Base-by-base conservation (phyloP, 2,888 invertebrate species). In the Odontothrips loti region DNA sequence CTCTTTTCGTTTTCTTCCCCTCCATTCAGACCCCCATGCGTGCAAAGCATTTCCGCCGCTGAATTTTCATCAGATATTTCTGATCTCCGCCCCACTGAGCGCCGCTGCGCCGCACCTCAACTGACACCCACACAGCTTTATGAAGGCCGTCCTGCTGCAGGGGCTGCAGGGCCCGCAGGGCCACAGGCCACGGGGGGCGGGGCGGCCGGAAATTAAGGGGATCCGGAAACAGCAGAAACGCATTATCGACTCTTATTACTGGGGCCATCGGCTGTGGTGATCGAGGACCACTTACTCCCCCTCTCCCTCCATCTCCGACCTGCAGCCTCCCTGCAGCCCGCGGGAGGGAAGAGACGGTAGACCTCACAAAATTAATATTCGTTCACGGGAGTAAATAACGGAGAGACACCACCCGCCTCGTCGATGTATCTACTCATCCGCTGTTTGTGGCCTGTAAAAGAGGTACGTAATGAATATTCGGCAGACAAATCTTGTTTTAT, bases 181-280 rank as follows among this genome's bases (percentile, higher is more conserved):
- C 51, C 51, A 51, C 51, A 17, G 15, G 2, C 51, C 51, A 17
- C 51, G 51, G 15, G 51, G 15, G 11, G 51, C 51, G 15, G 58
- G 58, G 6, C 58, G 58, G n/a, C 58, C 58, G 58, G 58, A 58
- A 58, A 58, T 58, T 58, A 58, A 58, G 58, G 58, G 58, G 58
- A 58, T 58, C 58, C 58, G 58, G 58, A 58, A 58, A 58, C 58
- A 58, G 20, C 58, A 58, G 58, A 58, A 58, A n/a, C 58, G 58
- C 58, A 58, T 58, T 58, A 58, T 58, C 58, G n/a, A n/a, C 17
- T 15, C 58, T 58, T 58, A 58, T 58, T 58, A 17, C 58, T 58
- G n/a, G 58, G 58, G 20, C 58, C 58, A 58, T 58, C 58, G 58
- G 58, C 34, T 43, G 58, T 15, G n/a, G 58, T 58, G 58, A 58